Conservation (phyloP, 2,113 vertebrate genomes). For the Peromyscus maniculatus region DNA sequence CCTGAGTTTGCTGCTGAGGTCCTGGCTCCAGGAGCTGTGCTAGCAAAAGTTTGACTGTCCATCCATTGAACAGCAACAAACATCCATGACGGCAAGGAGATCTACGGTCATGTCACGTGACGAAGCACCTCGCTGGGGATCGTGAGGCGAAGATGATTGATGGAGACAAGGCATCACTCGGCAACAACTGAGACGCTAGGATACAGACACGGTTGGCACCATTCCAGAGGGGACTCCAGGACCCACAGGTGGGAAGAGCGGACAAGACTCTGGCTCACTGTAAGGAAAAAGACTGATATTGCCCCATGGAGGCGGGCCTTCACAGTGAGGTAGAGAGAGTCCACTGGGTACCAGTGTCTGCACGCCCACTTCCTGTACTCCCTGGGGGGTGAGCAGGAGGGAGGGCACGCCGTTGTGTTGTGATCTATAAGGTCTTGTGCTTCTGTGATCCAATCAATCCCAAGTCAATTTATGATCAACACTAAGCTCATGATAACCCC, state of each 20-base stretch:
- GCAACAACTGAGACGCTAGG: not conserved
- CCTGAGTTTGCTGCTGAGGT: not conserved
- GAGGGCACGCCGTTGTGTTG: no score
- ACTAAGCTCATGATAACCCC: not conserved
- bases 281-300: not conserved
- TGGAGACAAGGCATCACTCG: not conserved
- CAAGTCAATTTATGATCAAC: constrained; percentile 42
- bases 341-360: not conserved
- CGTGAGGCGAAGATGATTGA: not conserved
- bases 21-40: not conserved
- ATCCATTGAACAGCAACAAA: not conserved
- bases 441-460: constrained; percentile 45
- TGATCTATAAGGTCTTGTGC: constrained; percentile 60
- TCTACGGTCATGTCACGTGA: no score
- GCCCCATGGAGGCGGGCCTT: not conserved
- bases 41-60: not conserved
- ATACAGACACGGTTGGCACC: not conserved
- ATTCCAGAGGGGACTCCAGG: not conserved
- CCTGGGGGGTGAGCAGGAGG: not conserved
- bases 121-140: not conserved
- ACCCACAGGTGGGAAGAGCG: no score
- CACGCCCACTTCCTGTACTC: not conserved
- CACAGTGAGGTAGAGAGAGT: not conserved
- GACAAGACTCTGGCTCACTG: not conserved
- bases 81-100: not conserved